Conservation (phyloP, 2,113 vertebrate genomes). For the Colistium nudipinnis region DNA sequence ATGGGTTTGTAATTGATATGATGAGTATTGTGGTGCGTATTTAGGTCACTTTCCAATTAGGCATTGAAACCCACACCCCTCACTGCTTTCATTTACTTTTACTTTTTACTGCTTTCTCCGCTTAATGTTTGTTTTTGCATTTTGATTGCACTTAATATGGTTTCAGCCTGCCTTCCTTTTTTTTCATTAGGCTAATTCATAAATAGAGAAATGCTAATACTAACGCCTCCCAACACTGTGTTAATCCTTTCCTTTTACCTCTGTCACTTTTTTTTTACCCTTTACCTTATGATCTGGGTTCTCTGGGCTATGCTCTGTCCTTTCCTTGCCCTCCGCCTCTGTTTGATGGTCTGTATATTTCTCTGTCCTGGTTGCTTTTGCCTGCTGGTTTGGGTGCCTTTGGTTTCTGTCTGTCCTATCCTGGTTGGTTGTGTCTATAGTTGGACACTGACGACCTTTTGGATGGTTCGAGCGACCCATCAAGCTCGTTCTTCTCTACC, state of each 20-base stretch:
- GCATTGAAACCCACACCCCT: slow-evolving; percentile 18
- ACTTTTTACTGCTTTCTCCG: slow-evolving; percentile 45
- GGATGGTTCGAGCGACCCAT: slow-evolving; percentile 90
- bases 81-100: slow-evolving; percentile 30
- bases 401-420: slow-evolving; percentile 78
- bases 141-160: slow-evolving; percentile 48
- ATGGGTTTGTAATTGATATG: slow-evolving; percentile 23
- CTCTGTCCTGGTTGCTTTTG: slow-evolving; percentile 73
- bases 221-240: slow-evolving; percentile 69
- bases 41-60: slow-evolving; percentile 5
- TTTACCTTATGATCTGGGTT: slow-evolving; percentile 60
- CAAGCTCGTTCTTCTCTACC: slow-evolving; percentile 91
- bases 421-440: slow-evolving; percentile 83
- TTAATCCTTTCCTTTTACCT: slow-evolving; percentile 55
- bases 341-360: slow-evolving; percentile 71
- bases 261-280: slow-evolving; percentile 43
- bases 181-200: slow-evolving; percentile 48
- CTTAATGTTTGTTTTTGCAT: slow-evolving; percentile 55
- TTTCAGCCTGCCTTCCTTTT: slow-evolving; percentile 57
- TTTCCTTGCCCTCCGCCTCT: slow-evolving; percentile 66
- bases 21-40: background rate
- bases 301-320: slow-evolving; percentile 69
- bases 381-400: slow-evolving; percentile 72
- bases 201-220: slow-evolving; percentile 67
- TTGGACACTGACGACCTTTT: slow-evolving; percentile 93